Evolutionary conservation across 2,888 invertebrate genomes (phyloP).

Genomic region (Sminthurides aquaticus): DNA sequence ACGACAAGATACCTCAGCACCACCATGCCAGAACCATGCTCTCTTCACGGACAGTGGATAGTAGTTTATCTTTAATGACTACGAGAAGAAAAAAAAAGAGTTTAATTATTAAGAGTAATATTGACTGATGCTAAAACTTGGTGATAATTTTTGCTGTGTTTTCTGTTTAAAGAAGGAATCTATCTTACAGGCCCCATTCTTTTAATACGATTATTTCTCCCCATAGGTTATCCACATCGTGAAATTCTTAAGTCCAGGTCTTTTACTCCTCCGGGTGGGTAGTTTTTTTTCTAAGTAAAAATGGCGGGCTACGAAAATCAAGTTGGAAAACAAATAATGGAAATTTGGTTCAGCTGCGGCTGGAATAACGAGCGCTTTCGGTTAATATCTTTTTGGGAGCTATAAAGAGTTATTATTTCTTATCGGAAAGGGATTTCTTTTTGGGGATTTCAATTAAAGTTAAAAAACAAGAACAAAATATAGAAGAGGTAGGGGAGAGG

Average conservation of each 20-base stretch:
- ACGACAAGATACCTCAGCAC: background rate
- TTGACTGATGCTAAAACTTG: slow-evolving; percentile 4
- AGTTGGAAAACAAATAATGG: no score
- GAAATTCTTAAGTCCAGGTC: slow-evolving; percentile 13
- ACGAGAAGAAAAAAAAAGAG: no score
- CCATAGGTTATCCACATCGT: slow-evolving; percentile 19
- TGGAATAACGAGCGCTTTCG: no score
- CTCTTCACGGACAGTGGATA: slow-evolving; percentile 1
- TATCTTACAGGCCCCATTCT: slow-evolving; percentile 1
- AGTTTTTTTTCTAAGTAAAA: background rate
- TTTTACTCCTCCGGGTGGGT: slow-evolving; percentile 20
- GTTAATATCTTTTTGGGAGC: no score
- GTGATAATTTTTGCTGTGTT: background rate
- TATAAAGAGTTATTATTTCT: no score
- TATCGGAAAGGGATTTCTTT: background rate
- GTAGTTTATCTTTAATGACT: no score
- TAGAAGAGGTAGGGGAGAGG: slow-evolving; percentile 26
- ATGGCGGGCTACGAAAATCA: background rate
- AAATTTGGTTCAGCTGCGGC: no score
- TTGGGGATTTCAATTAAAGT: background rate
- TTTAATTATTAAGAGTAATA: no score
- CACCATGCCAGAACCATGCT: background rate
- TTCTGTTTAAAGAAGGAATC: background rate
- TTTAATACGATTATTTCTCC: slow-evolving; percentile 11
- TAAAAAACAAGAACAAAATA: background rate